phyloP scores from a whole-genome alignment of 2,888 invertebrate species.

The Heteromurus nitidus region DNA sequence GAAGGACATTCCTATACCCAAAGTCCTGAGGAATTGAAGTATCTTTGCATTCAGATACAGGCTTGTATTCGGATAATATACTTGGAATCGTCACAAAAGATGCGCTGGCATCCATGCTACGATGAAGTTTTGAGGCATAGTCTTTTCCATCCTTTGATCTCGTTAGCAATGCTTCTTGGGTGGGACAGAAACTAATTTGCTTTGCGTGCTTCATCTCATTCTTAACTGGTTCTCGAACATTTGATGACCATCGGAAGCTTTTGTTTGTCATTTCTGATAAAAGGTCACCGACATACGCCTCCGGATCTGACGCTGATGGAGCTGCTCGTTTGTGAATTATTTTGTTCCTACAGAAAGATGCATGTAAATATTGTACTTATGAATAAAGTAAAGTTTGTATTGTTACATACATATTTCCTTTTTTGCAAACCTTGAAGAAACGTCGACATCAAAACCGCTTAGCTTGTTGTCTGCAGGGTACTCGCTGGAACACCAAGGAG shows the following conservation, averaged over 20 bases:
- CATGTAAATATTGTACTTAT: not conserved
- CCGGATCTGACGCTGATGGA: not conserved
- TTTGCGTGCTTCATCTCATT: conserved; percentile 10
- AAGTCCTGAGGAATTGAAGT: not conserved
- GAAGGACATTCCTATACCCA: conserved; percentile 16
- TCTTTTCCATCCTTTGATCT: too few relatives aligned
- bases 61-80: conserved; percentile 11
- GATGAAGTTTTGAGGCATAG: too few relatives aligned
- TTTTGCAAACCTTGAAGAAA: conserved; percentile 3
- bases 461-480: conserved; percentile 7
- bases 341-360: not conserved
- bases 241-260: conserved; percentile 16
- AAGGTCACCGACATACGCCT: not conserved
- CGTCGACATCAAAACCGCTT: conserved; percentile 10
- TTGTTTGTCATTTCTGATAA: not conserved
- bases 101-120: too few relatives aligned
- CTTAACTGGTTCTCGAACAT: conserved; percentile 7
- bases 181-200: conserved; percentile 22
- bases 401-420: not conserved
- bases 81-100: not conserved
- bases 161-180: not conserved
- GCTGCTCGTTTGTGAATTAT: not conserved
- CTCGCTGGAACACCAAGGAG: conserved; percentile 37
- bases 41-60: conserved; percentile 1
- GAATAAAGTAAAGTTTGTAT: not conserved